phyloP scores from a whole-genome alignment of 2,113 vertebrate genomes.

The Ciconia boyciana region DNA sequence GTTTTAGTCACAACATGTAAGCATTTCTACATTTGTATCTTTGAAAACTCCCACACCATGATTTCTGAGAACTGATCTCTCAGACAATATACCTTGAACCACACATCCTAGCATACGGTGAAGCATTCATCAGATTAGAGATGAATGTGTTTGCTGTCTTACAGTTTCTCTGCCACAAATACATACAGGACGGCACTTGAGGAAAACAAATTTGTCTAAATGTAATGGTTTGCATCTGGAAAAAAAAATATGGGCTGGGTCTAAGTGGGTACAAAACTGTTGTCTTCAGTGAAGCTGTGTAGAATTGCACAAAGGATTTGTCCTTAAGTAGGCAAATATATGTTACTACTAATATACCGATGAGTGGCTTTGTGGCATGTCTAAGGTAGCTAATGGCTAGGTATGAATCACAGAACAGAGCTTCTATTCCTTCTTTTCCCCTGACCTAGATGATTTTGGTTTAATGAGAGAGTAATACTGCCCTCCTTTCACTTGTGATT shows the following conservation, averaged over 20 bases:
- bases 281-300: not conserved
- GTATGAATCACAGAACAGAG: not conserved
- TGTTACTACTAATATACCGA: not conserved
- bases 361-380: not conserved
- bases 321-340: not conserved
- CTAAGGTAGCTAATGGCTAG: not conserved
- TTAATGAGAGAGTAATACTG: not conserved
- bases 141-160: not conserved
- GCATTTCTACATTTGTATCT: not conserved
- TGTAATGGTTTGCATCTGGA: not conserved
- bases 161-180: not conserved
- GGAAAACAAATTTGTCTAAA: not conserved
- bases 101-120: not conserved
- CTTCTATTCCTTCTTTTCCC: not conserved
- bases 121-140: slow-evolving; percentile 8
- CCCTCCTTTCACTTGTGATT: not conserved
- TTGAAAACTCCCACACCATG: not conserved
- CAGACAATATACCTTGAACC: slow-evolving; percentile 36
- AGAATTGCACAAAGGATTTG: not conserved
- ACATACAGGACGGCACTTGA: not conserved
- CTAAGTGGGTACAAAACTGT: not conserved
- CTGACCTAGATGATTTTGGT: not conserved
- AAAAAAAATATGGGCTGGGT: not conserved
- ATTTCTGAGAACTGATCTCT: slow-evolving; percentile 21
- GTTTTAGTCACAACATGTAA: not conserved